Evolutionary conservation across 1,140 invertebrate genomes (phyloP), one percentile per base, ranked within the genome.

Genomic region (Drosophila pandora): DNA sequence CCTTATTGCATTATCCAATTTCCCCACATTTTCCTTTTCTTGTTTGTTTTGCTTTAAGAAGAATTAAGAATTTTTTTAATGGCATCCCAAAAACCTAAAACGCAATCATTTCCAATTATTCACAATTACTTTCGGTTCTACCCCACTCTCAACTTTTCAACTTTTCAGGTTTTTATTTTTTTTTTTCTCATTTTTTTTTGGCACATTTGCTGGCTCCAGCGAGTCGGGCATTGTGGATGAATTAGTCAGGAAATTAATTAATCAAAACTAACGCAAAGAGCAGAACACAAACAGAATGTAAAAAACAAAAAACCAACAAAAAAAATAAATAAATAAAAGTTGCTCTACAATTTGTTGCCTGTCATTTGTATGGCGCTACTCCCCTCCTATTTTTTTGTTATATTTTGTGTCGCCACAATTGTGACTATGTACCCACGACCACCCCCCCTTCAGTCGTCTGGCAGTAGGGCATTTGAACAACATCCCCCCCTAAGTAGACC

Each of bases 201-300:
- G 79, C 63, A 84, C 59, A 72, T 79, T 78, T 76, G 65, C 39
- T 45, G 83, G 83, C 83, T 88, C 79, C 84, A 77, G 79, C 75
- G 68, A 88, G 83, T 88, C 84, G 83, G 68, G 84, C 72, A 83
- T 88, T 88, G 79, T 76, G 84, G 79, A 88, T 82, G 83, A 88
- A 88, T 88, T 89, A 89, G 84, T 89, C 84, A 89, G 83, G 83
- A 88, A 88, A 88, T 88, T 88, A 88, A 88, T 88, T 88, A 88
- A 88, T 88, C 83, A 87, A 87, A 87, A 83, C 83, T 87, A 79
- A 79, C 74, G 83, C 83, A 68, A 73, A 73, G 49, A 69, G 59
- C 25, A 52, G 59, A 73, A 59, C 56, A 43, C 43, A 49, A 45
- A 37, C 43, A 55, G 21, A 74, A 73, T 63, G 58, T 65, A 41